These are phyloP conservation scores for Endotricha flammealis DNA, from an alignment of 2,888 invertebrate genomes.

Conservation along the genomic window DNA sequence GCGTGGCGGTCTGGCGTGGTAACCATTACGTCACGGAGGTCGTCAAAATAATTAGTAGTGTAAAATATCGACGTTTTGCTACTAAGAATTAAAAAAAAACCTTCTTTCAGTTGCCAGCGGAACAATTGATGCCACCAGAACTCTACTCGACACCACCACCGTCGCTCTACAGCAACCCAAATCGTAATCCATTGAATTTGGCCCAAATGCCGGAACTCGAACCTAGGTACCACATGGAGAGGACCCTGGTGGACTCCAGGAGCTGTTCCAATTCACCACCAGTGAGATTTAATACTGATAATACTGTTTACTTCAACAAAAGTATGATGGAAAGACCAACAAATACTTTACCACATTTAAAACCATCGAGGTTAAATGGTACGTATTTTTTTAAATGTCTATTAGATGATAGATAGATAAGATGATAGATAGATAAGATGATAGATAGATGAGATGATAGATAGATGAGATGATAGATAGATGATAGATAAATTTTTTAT, in stretches of 20 bases:
- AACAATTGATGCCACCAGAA: slow-evolving; percentile 66
- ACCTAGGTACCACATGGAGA: slow-evolving; percentile 37
- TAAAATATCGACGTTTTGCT: too few relatives aligned
- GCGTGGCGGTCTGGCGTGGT: too few relatives aligned
- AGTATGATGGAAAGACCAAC: slow-evolving; percentile 42
- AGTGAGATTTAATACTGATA: slow-evolving; percentile 56
- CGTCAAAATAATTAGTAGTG: too few relatives aligned
- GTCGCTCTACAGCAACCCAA: slow-evolving; percentile 54
- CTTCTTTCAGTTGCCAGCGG: slow-evolving; percentile 54
- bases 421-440: too few relatives aligned
- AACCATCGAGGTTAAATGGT: slow-evolving; percentile 45
- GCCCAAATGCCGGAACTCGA: slow-evolving; percentile 61
- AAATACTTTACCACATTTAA: slow-evolving; percentile 56
- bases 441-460: too few relatives aligned
- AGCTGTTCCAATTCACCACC: slow-evolving; percentile 61
- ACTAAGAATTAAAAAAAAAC: too few relatives aligned
- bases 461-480: too few relatives aligned
- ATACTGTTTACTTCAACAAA: slow-evolving; percentile 53
- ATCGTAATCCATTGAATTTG: slow-evolving; percentile 52
- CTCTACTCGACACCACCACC: slow-evolving; percentile 54
- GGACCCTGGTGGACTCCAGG: slow-evolving; percentile 40
- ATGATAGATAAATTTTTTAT: too few relatives aligned
- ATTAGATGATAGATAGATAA: too few relatives aligned
- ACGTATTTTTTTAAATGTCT: slow-evolving; percentile 19
- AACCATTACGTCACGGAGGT: too few relatives aligned